Conservation (phyloP, 2,888 invertebrate species). For the Pandemis corylana region DNA sequence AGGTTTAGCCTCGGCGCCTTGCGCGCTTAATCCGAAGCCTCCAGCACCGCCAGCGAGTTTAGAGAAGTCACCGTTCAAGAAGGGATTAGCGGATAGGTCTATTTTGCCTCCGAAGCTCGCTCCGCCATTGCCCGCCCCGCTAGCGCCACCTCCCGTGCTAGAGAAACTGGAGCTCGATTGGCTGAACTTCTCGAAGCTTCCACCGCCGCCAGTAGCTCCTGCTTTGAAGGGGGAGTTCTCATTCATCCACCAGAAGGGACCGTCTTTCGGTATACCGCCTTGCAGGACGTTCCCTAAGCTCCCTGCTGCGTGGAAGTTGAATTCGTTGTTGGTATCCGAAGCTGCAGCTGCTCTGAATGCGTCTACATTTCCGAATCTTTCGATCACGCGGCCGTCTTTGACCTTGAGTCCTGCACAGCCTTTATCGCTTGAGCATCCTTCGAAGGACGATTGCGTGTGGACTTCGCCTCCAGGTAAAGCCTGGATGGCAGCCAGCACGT, state of each 20-base stretch:
- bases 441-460: conserved; percentile 75
- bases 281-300: conserved; percentile 62
- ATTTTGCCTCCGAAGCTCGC: conserved; percentile 49
- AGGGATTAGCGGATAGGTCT: conserved; percentile 63
- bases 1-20: conserved; percentile 44
- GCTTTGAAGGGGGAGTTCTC: conserved; percentile 85
- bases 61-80: conserved; percentile 66
- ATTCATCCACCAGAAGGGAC: conserved; percentile 86
- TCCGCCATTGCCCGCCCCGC: conserved; percentile 49
- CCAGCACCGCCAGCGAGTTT: conserved; percentile 51
- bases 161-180: conserved; percentile 66
- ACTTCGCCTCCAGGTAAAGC: conserved; percentile 67
- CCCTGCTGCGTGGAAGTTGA: conserved; percentile 72
- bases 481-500: conserved; percentile 65
- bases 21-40: conserved; percentile 45
- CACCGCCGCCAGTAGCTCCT: conserved; percentile 62
- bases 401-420: conserved; percentile 80
- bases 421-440: conserved; percentile 74
- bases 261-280: conserved; percentile 62
- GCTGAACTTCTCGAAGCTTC: conserved; percentile 69
- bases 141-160: conserved; percentile 50
- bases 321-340: conserved; percentile 64
- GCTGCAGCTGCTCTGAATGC: conserved; percentile 70
- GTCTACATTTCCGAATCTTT: conserved; percentile 73
- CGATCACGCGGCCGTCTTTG: conserved; percentile 74